Evolutionary conservation across 2,888 invertebrate genomes (phyloP).

Genomic region (Terebella lapidaria): DNA sequence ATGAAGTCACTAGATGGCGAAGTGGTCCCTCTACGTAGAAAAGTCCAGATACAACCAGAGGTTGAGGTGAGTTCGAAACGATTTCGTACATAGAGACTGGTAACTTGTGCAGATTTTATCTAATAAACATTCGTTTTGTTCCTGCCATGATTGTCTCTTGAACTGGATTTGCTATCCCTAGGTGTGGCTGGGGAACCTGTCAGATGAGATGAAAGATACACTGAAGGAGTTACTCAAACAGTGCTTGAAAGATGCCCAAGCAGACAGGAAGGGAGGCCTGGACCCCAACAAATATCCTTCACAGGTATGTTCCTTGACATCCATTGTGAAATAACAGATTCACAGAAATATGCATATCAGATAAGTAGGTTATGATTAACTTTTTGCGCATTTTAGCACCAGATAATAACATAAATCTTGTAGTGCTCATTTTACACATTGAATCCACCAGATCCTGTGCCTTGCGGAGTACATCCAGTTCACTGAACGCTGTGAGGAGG

Average conservation of each 20-base stretch:
- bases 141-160: no score
- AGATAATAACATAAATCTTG: no score
- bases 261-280: constrained; percentile 38
- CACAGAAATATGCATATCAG: no score
- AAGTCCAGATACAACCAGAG: constrained; percentile 68
- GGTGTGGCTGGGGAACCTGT: constrained; percentile 70
- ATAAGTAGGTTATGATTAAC: no score
- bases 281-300: constrained; percentile 67
- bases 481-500: constrained; percentile 76
- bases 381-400: no score
- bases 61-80: constrained; percentile 65
- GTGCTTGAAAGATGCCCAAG: constrained; percentile 57
- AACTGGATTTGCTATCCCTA: constrained; percentile 30
- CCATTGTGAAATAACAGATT: not conserved
- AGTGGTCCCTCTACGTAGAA: constrained; percentile 64
- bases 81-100: not conserved
- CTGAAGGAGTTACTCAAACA: constrained; percentile 67
- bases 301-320: constrained; percentile 58
- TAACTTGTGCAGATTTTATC: not conserved
- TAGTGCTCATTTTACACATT: no score
- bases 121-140: no score
- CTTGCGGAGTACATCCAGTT: constrained; percentile 80
- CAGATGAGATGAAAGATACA: constrained; percentile 75
- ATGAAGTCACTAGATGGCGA: constrained; percentile 75
- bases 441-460: constrained; percentile 67